These are phyloP conservation scores for Scaptodrosophila lebanonensis DNA, from an alignment of 1,140 invertebrate species.

Conservation along the genomic window DNA sequence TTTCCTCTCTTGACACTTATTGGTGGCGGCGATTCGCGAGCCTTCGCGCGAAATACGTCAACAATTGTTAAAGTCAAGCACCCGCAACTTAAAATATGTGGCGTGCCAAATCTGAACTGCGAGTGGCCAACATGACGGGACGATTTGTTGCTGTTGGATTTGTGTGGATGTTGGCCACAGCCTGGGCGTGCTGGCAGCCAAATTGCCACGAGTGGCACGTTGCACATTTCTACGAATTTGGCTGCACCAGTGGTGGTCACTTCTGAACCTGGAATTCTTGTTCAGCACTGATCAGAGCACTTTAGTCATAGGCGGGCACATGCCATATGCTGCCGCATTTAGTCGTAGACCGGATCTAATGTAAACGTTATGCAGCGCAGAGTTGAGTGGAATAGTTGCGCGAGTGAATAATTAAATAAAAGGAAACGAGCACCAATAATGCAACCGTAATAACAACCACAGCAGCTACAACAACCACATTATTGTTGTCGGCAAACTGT, in stretches of 20 bases:
- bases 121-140: conserved; percentile 24
- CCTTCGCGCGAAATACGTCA: conserved; percentile 41
- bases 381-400: conserved; percentile 15
- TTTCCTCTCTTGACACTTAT: conserved; percentile 21
- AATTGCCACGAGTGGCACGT: conserved; percentile 16
- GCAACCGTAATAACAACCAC: conserved; percentile 38
- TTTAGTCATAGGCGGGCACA: too few relatives aligned
- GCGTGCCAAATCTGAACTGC: conserved; percentile 9
- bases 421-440: conserved; percentile 57
- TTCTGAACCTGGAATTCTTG: conserved; percentile 26
- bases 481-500: conserved; percentile 6
- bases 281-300: background rate
- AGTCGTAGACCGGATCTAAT: conserved; percentile 39
- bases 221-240: conserved; percentile 43
- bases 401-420: conserved; percentile 60
- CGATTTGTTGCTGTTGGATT: too few relatives aligned
- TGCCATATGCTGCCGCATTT: background rate
- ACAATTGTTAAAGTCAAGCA: conserved; percentile 55
- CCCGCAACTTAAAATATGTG: conserved; percentile 57
- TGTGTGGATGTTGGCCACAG: background rate
- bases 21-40: conserved; percentile 28
- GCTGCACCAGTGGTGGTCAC: conserved; percentile 37
- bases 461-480: conserved; percentile 8
- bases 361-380: conserved; percentile 13
- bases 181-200: conserved; percentile 20